Percentiles rank a stretch among this genome's conserved stretches.
These are phyloP conservation scores for Craniophora ligustri DNA, from an alignment of 2,888 invertebrate genomes.

Conservation along the genomic window DNA sequence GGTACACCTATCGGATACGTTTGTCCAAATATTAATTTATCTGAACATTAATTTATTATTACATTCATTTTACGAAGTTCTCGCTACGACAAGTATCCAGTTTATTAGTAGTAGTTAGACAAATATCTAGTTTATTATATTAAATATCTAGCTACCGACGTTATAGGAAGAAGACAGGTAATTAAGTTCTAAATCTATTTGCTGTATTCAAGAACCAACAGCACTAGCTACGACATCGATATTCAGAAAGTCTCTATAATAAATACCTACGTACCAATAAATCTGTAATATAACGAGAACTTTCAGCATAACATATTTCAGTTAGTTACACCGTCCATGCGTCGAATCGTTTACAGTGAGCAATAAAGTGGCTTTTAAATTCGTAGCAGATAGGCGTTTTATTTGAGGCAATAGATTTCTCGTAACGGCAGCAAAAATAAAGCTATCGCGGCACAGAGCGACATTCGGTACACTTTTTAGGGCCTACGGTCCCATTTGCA, in stretches of 20 bases:
- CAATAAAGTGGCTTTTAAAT: conserved; percentile 80
- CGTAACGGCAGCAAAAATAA: conserved; percentile 84
- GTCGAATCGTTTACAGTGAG: conserved; percentile 67
- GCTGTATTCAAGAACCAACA: conserved; percentile 3
- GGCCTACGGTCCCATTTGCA: conserved; percentile 84
- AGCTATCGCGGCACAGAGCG: conserved; percentile 75
- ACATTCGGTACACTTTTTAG: conserved; percentile 80
- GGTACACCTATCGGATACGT: no score
- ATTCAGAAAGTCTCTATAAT: conserved; percentile 26
- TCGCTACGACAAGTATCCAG: no score
- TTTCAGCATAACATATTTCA: conserved; percentile 56
- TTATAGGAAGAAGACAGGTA: not conserved
- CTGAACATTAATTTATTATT: no score
- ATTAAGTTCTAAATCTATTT: conserved; percentile 4
- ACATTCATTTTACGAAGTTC: no score
- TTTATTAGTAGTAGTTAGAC: no score
- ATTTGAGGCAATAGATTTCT: conserved; percentile 84
- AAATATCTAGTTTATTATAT: no score
- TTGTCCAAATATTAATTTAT: no score
- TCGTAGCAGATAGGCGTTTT: conserved; percentile 82
- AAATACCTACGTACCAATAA: conserved; percentile 38
- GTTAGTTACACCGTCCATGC: conserved; percentile 59
- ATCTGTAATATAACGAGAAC: conserved; percentile 50
- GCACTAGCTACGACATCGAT: conserved; percentile 5
- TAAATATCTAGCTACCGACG: not conserved